Evolutionary conservation across 2,797 vertebrate genomes (phyloP).

Genomic region (Kryptopterus vitreolus): DNA sequence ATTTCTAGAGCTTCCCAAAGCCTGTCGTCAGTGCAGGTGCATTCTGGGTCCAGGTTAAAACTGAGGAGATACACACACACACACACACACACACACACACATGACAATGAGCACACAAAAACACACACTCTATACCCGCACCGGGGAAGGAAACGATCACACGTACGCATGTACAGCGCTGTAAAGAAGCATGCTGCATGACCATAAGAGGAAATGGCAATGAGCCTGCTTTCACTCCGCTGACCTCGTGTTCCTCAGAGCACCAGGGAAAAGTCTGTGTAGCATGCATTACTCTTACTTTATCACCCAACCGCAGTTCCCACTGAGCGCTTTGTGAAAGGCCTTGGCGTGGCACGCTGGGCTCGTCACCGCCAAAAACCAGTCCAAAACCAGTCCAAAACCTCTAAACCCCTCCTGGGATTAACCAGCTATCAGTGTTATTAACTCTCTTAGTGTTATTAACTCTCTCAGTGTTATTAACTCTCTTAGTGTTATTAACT

Average conservation of each 20-base stretch:
- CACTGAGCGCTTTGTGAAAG: slow-evolving; percentile 37
- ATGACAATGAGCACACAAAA: slow-evolving; percentile 1
- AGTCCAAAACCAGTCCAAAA: slow-evolving; percentile 13
- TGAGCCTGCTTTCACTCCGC: slow-evolving; percentile 27
- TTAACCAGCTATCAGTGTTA: neutral
- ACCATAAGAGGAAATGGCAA: slow-evolving; percentile 58
- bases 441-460: too few relatives aligned
- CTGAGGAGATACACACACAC: slow-evolving; percentile 63
- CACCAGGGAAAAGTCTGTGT: slow-evolving; percentile 34
- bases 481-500: too few relatives aligned
- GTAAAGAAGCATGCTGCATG: slow-evolving; percentile 31
- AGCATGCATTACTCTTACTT: slow-evolving; percentile 11
- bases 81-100: too few relatives aligned
- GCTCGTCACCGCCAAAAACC: slow-evolving; percentile 18
- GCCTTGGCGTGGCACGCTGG: slow-evolving; percentile 23
- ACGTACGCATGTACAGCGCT: slow-evolving; percentile 6
- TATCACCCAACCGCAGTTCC: slow-evolving; percentile 33
- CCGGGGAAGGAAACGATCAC: neutral
- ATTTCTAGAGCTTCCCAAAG: slow-evolving; percentile 99
- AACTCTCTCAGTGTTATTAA: too few relatives aligned
- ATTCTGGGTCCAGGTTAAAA: slow-evolving; percentile 94
- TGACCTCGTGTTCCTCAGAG: slow-evolving; percentile 26
- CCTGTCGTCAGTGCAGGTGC: slow-evolving; percentile 89
- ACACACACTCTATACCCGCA: neutral
- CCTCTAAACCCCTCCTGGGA: slow-evolving; percentile 27